Evolutionary conservation across 2,797 vertebrate species (phyloP), one percentile per base, ranked within the genome.

Genomic region (Luscinia luscinia): DNA sequence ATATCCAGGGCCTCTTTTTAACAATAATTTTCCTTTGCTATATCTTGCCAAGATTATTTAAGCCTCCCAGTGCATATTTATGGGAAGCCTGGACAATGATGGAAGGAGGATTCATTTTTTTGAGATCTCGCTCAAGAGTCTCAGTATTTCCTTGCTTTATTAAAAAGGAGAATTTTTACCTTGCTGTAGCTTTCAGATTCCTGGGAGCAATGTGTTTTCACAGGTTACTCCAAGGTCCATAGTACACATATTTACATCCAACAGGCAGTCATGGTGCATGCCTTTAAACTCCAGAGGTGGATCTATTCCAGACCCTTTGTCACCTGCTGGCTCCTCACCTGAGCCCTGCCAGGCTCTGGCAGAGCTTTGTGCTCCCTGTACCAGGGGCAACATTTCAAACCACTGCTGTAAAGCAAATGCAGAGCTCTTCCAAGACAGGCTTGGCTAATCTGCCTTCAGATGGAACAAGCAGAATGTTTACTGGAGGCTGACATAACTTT

Each of bases 1-100:
- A 94, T 95, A 96, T 84, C 83, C 90, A 93, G 54, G 82, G 80
- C 84, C 83, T 92, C 92, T 78, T 93, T 90, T 75, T 86, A 93
- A 93, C 92, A 95, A 92, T 92, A 90, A 90, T 94, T 96, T 96
- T 95, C 95, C 94, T 94, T 93, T 81, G 34, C 94, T 80, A 2
- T 74, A 80, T 77, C 78, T 95, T 91, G 96, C 95, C 96, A 97
- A 93, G 90, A 94, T 94, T 94, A 95, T 95, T 95, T 93, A 95
- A 96, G 80, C 85, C 70, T 94, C 80, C 61, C 62, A 87, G 87
- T 57, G 78, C 83, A 94, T 90, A 90, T 86, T 93, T 86, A 85
- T 78, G 86, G 79, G 91, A 94, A 87, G 88, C 68, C 48, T 91
- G 87, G 89, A 92, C 67, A 80, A 68, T 38, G 75, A 90, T 93